Evolutionary conservation across 2,797 vertebrate genomes (phyloP).

Genomic region (Salarias fasciatus): DNA sequence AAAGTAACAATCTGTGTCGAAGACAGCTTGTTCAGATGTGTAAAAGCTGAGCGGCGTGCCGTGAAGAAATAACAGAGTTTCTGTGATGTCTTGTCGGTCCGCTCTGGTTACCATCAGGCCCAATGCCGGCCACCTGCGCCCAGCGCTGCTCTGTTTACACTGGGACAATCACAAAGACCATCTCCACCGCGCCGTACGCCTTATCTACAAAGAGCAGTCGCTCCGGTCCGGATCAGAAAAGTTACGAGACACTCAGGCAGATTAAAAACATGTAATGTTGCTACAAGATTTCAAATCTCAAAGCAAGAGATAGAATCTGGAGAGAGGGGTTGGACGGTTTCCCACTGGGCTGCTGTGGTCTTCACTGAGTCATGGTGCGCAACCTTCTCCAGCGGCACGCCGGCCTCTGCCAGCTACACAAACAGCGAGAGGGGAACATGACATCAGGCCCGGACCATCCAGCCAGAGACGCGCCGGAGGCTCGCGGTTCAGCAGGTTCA

Average conservation of each 20-base stretch:
- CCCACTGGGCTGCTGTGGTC: conserved; percentile 50
- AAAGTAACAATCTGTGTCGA: too few species aligned
- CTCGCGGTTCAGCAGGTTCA: conserved; percentile 78
- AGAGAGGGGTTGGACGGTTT: conserved; percentile 28
- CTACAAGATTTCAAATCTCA: conserved; percentile 40
- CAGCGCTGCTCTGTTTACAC: conserved; percentile 50
- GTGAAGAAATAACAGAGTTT: too few species aligned
- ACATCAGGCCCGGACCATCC: conserved; percentile 81
- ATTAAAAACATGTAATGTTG: conserved; percentile 35
- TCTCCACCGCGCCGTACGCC: conserved; percentile 33
- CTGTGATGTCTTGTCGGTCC: too few species aligned
- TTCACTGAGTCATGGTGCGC: conserved; percentile 56
- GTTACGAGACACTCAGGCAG: conserved; percentile 30
- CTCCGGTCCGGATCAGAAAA: conserved; percentile 40
- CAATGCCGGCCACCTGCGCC: conserved; percentile 54
- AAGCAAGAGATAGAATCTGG: conserved; percentile 21
- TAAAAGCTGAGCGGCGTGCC: too few species aligned
- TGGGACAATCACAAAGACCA: conserved; percentile 49
- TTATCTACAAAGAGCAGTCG: conserved; percentile 57
- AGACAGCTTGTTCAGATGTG: too few species aligned
- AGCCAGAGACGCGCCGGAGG: conserved; percentile 65
- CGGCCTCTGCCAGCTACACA: conserved; percentile 74
- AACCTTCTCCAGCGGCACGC: conserved; percentile 57
- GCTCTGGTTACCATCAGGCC: conserved; percentile 56
- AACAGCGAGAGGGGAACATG: conserved; percentile 77